Evolutionary conservation across 2,113 vertebrate genomes (phyloP), one percentile per base, ranked within the genome.

Genomic region (Rhinoderma darwinii): DNA sequence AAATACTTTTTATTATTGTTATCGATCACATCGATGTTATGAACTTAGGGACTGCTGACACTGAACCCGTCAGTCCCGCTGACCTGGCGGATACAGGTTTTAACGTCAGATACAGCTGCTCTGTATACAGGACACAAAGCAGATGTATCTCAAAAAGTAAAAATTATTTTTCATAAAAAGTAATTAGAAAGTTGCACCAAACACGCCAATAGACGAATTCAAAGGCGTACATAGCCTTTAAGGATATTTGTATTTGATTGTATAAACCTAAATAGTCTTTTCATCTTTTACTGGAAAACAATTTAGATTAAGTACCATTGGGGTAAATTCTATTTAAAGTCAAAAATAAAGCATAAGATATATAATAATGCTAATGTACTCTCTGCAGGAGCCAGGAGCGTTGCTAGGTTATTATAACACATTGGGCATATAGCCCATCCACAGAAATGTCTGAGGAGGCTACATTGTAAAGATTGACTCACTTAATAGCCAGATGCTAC

Each of bases 341-440:
- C 87, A 89, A 92, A 93, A 94, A 93, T 92, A 93, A 93, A 91
- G 90, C 90, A 88, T 83, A 89, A 91, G 88, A 90, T 91, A 91
- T 91, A 92, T 91, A 89, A 92, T 92, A 91, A 93, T 91, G 91
- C 92, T 92, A 92, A 92, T 93, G 91, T 91, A 92, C 88, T 93
- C 86, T 79, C 89, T 89, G 88, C 41, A 86, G 63, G 88, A 93
- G 89, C 89, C 92, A 92, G 86, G 90, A 91, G 90, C 90, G 90
- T 92, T 92, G 90, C 90, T 87, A 90, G 91, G 91, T 93, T 92
- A 89, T 93, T 93, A 90, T 84, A 91, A 89, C 88, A 56, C 59
- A 77, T 90, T 91, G 92, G 93, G 92, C 92, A 88, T 86, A 37
- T 76, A 89, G 92, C 92, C 93, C 90, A 88, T 90, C 89, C 88